Conservation (phyloP, 2,888 invertebrate genomes). For the Tribolium freemani region DNA sequence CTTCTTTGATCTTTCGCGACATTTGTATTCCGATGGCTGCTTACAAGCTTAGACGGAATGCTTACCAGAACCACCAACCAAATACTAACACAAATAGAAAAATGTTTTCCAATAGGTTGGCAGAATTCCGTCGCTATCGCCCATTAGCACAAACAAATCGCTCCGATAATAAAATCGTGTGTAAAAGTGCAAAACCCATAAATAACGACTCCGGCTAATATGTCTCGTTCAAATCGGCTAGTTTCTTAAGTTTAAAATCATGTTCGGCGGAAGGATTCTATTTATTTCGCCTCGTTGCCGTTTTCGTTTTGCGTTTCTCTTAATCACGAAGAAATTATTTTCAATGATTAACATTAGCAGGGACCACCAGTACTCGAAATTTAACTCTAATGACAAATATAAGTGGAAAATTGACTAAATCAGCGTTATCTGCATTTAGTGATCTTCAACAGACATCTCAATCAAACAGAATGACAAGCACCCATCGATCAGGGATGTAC, state of each 20-base stretch:
- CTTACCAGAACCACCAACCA: too few relatives aligned
- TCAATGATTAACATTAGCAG: slow-evolving; percentile 21
- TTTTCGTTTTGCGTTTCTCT: background rate
- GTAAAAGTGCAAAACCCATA: slow-evolving; percentile 49
- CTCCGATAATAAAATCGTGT: slow-evolving; percentile 51
- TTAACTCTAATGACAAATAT: slow-evolving; percentile 54
- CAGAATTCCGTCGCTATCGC: background rate
- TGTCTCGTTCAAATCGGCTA: slow-evolving; percentile 60
- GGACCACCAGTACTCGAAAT: slow-evolving; percentile 22
- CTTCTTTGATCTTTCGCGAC: slow-evolving; percentile 25
- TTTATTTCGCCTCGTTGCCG: slow-evolving; percentile 25
- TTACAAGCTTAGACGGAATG: slow-evolving; percentile 20
- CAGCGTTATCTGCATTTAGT: slow-evolving; percentile 58
- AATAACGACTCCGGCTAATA: slow-evolving; percentile 55
- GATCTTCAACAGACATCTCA: slow-evolving; percentile 61
- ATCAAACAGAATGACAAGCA: slow-evolving; percentile 63
- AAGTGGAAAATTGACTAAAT: slow-evolving; percentile 60
- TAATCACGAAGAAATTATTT: slow-evolving; percentile 20
- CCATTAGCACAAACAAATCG: slow-evolving; percentile 45
- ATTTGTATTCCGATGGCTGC: slow-evolving; percentile 27
- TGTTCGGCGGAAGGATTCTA: slow-evolving; percentile 48
- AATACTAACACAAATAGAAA: background rate
- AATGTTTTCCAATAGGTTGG: background rate
- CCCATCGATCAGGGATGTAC: slow-evolving; percentile 43
- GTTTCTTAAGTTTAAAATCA: slow-evolving; percentile 61